Evolutionary conservation across 1,140 invertebrate species (phyloP).

Genomic region (Aplysia californica): DNA sequence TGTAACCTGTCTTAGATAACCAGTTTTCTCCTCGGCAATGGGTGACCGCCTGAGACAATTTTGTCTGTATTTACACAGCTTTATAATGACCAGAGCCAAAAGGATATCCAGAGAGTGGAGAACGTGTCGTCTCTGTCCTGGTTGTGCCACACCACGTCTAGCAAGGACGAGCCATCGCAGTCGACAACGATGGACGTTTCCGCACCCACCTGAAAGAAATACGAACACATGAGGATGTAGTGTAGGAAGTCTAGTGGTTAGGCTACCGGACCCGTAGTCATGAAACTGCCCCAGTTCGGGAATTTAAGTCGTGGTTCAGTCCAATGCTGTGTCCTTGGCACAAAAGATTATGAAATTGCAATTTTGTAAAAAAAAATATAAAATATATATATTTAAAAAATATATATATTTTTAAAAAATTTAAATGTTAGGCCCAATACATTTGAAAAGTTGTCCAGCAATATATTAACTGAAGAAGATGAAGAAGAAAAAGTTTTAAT

Average conservation of each 20-base stretch:
- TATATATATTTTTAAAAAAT: too few relatives aligned
- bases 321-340: not conserved
- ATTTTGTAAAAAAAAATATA: not conserved
- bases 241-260: too few relatives aligned
- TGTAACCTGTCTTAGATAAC: too few relatives aligned
- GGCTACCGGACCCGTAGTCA: too few relatives aligned
- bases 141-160: slow-evolving; percentile 20
- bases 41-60: too few relatives aligned
- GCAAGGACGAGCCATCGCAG: not conserved
- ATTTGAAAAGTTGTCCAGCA: too few relatives aligned
- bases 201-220: slow-evolving; percentile 18
- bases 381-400: too few relatives aligned
- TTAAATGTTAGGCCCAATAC: too few relatives aligned
- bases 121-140: slow-evolving; percentile 13
- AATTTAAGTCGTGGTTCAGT: not conserved
- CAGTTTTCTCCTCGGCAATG: too few relatives aligned
- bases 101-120: slow-evolving; percentile 43
- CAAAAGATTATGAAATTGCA: not conserved
- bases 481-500: too few relatives aligned
- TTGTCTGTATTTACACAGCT: too few relatives aligned
- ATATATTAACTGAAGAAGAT: too few relatives aligned
- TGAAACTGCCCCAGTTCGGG: not conserved
- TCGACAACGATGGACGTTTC: slow-evolving; percentile 19
- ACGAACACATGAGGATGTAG: not conserved
- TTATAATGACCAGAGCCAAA: not conserved